A percentile compares a stretch with the other conserved stretches of the same genome.
These are phyloP conservation scores for Riptortus pedestris DNA, from an alignment of 1,140 invertebrate species.

Conservation along the genomic window DNA sequence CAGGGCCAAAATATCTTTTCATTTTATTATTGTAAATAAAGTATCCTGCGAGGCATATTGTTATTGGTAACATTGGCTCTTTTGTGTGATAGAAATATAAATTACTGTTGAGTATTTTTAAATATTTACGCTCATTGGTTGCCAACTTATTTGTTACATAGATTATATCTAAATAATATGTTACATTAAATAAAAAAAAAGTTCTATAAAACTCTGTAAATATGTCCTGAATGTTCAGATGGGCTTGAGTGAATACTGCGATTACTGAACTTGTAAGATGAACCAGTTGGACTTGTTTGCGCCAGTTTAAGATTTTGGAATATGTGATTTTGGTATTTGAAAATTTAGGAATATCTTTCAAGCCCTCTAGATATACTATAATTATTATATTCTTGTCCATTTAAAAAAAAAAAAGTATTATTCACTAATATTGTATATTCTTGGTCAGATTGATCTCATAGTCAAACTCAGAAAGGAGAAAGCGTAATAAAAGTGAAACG, in stretches of 20 bases:
- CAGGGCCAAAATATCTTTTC: too few relatives aligned
- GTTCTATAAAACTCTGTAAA: constrained; percentile 4
- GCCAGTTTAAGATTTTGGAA: too few relatives aligned
- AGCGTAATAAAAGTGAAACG: neutral
- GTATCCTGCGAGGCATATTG: too few relatives aligned
- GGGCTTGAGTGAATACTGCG: neutral
- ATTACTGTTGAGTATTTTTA: constrained; percentile 15
- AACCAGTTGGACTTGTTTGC: neutral
- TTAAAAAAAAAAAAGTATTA: too few relatives aligned
- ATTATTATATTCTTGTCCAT: too few relatives aligned
- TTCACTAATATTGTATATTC: too few relatives aligned
- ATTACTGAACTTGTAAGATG: neutral
- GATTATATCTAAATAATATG: constrained; percentile 1
- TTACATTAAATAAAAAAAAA: constrained; percentile 4
- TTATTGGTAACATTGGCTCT: neutral
- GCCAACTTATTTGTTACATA: constrained; percentile 18
- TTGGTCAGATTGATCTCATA: too few relatives aligned
- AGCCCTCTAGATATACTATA: too few relatives aligned
- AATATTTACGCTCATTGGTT: constrained; percentile 19
- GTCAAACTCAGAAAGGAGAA: too few relatives aligned
- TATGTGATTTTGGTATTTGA: too few relatives aligned
- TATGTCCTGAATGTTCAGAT: neutral
- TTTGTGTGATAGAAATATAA: constrained; percentile 10
- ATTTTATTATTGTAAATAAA: too few relatives aligned
- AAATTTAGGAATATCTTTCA: too few relatives aligned